Evolutionary conservation across 2,888 invertebrate species (phyloP).

Genomic region (Campopleginae sp.): DNA sequence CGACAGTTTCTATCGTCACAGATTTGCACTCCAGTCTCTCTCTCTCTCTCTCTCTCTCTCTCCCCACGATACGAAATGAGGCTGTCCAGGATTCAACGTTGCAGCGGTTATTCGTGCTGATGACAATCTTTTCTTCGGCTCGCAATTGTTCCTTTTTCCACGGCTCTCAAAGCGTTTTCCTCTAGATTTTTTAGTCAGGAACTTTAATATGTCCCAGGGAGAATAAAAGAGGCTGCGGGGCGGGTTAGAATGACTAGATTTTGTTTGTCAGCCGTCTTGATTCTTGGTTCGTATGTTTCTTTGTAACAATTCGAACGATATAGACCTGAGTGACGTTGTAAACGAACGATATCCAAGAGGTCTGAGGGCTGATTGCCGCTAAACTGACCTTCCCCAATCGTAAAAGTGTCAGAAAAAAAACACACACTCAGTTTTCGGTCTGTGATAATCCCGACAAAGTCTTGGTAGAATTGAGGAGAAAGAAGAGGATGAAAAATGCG

Average conservation of each 20-base stretch:
- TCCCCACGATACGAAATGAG: constrained; percentile 23
- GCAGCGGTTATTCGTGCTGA: constrained; percentile 33
- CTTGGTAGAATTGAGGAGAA: not conserved
- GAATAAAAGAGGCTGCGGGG: constrained; percentile 27
- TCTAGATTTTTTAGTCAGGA: constrained; percentile 3
- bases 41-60: not conserved
- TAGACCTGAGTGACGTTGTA: constrained; percentile 7
- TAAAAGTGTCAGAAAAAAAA: constrained; percentile 1
- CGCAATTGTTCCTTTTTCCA: constrained; percentile 15
- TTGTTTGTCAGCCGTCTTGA: constrained; percentile 23
- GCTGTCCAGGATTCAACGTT: constrained; percentile 5
- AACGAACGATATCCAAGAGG: constrained; percentile 6
- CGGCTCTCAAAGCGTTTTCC: constrained; percentile 2
- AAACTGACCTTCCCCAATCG: not conserved
- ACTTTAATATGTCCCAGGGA: constrained; percentile 26
- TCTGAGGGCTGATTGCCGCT: constrained; percentile 29
- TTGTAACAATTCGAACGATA: not conserved
- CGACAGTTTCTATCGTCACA: constrained; percentile 3
- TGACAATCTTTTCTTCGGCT: constrained; percentile 28
- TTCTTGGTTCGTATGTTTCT: not conserved
- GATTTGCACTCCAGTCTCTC: not conserved
- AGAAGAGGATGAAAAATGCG: constrained; percentile 6
- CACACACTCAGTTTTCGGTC: constrained; percentile 38
- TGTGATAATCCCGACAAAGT: constrained; percentile 6
- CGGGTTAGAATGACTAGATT: constrained; percentile 12